Conservation (phyloP, 1,140 invertebrate species). For the Calephelis nemesis region DNA sequence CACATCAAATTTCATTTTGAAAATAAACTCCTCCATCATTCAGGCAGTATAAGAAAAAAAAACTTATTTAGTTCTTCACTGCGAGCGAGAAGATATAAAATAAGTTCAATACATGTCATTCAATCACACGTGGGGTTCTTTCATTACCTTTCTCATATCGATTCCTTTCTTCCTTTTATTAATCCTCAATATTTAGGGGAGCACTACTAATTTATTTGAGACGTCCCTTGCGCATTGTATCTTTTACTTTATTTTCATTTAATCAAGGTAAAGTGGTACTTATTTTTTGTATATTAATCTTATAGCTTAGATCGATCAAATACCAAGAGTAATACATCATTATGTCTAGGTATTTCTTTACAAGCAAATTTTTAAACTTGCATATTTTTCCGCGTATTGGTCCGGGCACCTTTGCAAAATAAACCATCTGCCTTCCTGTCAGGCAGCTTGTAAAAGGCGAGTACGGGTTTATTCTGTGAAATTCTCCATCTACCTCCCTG, state of each 20-base stretch:
- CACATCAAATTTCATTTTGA: too few species aligned
- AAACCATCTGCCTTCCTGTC: too few species aligned
- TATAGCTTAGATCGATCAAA: not conserved
- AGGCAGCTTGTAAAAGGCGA: too few species aligned
- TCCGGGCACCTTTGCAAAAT: too few species aligned
- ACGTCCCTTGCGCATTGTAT: slow-evolving; percentile 16
- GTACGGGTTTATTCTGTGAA: too few species aligned
- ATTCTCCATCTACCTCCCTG: too few species aligned
- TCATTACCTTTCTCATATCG: slow-evolving; percentile 33
- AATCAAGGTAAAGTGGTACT: slow-evolving; percentile 25
- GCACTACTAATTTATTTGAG: slow-evolving; percentile 17
- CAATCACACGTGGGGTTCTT: slow-evolving; percentile 27
- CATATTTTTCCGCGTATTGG: too few species aligned
- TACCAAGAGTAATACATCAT: too few species aligned
- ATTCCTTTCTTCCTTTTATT: slow-evolving; percentile 40
- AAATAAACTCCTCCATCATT: too few species aligned
- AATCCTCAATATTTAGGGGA: slow-evolving; percentile 44
- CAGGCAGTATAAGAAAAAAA: too few species aligned
- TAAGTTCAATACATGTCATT: slow-evolving; percentile 31
- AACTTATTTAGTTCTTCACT: slow-evolving; percentile 17
- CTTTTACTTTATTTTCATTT: slow-evolving; percentile 34
- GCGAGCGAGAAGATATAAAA: slow-evolving; percentile 27
- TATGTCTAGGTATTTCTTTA: too few species aligned
- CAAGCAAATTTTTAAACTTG: too few species aligned
- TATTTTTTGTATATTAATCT: slow-evolving; percentile 24